Evolutionary conservation across 2,888 invertebrate species (phyloP), one percentile per base, ranked within the genome.

Genomic region (Lissonota sp.): DNA sequence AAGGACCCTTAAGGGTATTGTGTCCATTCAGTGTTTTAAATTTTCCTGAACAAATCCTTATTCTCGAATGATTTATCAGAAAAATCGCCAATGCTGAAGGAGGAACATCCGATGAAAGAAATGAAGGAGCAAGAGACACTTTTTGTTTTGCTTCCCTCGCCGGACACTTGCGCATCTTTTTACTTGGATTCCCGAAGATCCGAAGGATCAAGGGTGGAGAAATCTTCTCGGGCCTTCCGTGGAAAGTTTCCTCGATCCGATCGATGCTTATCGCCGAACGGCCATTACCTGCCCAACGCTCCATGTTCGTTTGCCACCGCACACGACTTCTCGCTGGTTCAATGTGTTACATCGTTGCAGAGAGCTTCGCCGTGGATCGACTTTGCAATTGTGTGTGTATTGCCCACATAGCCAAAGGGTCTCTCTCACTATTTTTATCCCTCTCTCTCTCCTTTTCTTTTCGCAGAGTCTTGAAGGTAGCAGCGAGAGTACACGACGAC

Each of bases 221-320:
- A 63, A 69, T 14, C 16, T 26, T 70, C 69, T 60, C 37, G 64
- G 40, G 37, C 53, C 64, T 66, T 66, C 39, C 42, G 10, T 53
- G 70, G 57, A 51, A 40, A 67, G 79, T 81, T 81, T 81, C 80
- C 80, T 73, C 77, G 73, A 81, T 81, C 81, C 78, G 55, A 81
- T 79, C 74, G 81, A 78, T 75, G 74, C 70, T 81, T 81, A 81
- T 81, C 81, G 74, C 63, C 6, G 14, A 55, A 7, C 49, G 62
- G 55, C 71, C 74, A 75, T 78, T 81, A 81, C 71, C 44, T 46
- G 12, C 62, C 55, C 76, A 7, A 37, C 57, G 62, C 64, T 55
- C 63, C 76, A 46, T 80, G 80, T 80, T 77, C 72, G 55, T 62
- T 80, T 37, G 80, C 80, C 80, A 80, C 76, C 62, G 51, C 72